A percentile compares a stretch with the other conserved stretches of the same genome.
These are phyloP conservation scores for Clepsis dumicolana DNA, from an alignment of 2,888 invertebrate species.

Conservation along the genomic window DNA sequence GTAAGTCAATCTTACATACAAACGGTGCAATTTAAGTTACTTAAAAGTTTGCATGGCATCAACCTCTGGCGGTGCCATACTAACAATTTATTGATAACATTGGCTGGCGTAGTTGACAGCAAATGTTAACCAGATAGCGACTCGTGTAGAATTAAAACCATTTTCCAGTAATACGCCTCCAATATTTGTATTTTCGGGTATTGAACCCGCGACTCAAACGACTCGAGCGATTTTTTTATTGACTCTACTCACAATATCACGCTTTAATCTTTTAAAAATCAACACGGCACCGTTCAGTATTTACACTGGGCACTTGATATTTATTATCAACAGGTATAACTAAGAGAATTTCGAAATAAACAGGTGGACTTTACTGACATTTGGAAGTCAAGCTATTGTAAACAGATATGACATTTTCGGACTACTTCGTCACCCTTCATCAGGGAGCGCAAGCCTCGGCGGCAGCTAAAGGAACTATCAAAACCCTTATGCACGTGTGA, in stretches of 20 bases:
- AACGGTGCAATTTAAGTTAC: no score
- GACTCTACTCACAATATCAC: constrained; percentile 61
- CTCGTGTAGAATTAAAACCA: constrained; percentile 22
- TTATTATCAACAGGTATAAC: constrained; percentile 54
- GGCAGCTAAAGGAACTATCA: no score
- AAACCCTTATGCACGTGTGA: no score
- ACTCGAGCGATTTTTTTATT: constrained; percentile 56
- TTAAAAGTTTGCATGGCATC: no score
- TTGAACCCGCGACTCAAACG: constrained; percentile 62
- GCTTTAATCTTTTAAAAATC: constrained; percentile 78
- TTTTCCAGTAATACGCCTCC: constrained; percentile 58
- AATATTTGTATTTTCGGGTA: constrained; percentile 72
- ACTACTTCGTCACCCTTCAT: no score
- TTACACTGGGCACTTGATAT: constrained; percentile 79
- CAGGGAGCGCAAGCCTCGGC: no score
- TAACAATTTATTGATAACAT: constrained; percentile 19
- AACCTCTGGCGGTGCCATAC: not conserved
- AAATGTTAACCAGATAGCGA: constrained; percentile 23
- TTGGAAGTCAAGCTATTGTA: constrained; percentile 51
- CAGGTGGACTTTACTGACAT: constrained; percentile 69
- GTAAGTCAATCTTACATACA: no score
- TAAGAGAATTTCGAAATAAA: constrained; percentile 59
- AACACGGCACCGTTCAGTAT: constrained; percentile 71
- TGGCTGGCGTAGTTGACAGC: constrained; percentile 14
- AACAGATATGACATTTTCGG: not conserved